Percentiles rank a stretch among this genome's conserved stretches.
Evolutionary conservation across 2,888 invertebrate species (phyloP).

Genomic region (Adela reaumurella): DNA sequence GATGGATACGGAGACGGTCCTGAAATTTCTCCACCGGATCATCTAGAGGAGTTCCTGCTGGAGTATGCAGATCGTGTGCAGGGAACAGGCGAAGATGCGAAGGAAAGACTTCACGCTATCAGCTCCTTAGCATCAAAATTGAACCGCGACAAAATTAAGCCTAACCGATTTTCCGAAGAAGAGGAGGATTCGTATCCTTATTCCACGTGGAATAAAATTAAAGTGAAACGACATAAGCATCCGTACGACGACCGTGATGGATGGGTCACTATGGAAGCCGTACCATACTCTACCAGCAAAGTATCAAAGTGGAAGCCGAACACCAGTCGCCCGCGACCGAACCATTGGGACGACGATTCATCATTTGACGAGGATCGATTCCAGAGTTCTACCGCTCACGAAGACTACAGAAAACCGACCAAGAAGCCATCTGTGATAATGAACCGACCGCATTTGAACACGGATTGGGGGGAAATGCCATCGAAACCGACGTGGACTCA

Average conservation of each 20-base stretch:
- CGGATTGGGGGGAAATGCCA: conserved; percentile 37
- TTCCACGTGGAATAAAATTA: conserved; percentile 49
- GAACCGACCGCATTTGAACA: conserved; percentile 28
- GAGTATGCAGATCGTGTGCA: conserved; percentile 59
- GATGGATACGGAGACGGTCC: conserved; percentile 23
- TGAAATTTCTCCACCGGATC: conserved; percentile 43
- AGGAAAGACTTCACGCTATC: conserved; percentile 42
- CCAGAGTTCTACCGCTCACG: conserved; percentile 23
- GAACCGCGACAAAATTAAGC: conserved; percentile 39
- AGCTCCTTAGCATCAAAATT: conserved; percentile 43
- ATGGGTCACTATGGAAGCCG: conserved; percentile 74
- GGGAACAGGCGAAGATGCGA: conserved; percentile 34
- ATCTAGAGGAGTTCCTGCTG: conserved; percentile 58
- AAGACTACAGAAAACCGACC: conserved; percentile 23
- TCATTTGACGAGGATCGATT: conserved; percentile 20
- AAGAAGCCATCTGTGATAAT: conserved; percentile 41
- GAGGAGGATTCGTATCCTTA: conserved; percentile 22
- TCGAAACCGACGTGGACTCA: conserved; percentile 40
- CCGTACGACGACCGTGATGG: conserved; percentile 68
- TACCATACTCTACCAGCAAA: conserved; percentile 78
- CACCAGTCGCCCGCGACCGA: conserved; percentile 49
- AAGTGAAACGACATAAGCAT: conserved; percentile 54
- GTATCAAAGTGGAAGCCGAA: conserved; percentile 77
- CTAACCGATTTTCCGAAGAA: conserved; percentile 20
- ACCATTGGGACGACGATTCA: conserved; percentile 39